Evolutionary conservation across 2,113 vertebrate species (phyloP).

Genomic region (Muntiacus reevesi): DNA sequence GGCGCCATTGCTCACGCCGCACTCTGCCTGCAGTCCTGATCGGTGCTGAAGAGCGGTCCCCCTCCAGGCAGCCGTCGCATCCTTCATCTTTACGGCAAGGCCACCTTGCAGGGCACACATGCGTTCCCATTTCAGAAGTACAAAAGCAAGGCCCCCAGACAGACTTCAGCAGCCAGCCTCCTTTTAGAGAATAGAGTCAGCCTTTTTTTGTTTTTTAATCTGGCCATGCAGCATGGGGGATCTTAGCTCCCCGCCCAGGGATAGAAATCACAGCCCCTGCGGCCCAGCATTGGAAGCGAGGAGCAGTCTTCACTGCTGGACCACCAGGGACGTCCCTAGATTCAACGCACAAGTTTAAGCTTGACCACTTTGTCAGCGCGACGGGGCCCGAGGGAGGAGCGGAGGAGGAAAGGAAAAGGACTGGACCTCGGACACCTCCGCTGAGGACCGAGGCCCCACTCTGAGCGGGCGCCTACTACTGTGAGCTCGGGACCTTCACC

Average conservation of each 20-base stretch:
- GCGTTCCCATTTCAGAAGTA: neutral
- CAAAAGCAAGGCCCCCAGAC: neutral
- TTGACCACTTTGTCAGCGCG: neutral
- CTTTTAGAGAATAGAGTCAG: neutral
- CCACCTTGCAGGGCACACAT: neutral
- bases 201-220: neutral
- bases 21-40: neutral
- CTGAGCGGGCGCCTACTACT: neutral
- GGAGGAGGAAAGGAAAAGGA: neutral
- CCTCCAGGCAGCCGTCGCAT: neutral
- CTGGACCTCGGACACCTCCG: neutral
- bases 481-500: too few species aligned
- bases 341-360: neutral
- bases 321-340: neutral
- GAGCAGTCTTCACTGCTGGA: neutral
- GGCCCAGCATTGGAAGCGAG: fast-evolving
- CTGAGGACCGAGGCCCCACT: neutral
- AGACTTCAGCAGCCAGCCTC: neutral
- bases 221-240: neutral
- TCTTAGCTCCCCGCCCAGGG: neutral
- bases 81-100: neutral
- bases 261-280: neutral
- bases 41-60: neutral
- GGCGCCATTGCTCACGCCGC: neutral
- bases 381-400: neutral